These are phyloP conservation scores for Pinctada fucata DNA, from an alignment of 2,888 invertebrate species.

Conservation along the genomic window DNA sequence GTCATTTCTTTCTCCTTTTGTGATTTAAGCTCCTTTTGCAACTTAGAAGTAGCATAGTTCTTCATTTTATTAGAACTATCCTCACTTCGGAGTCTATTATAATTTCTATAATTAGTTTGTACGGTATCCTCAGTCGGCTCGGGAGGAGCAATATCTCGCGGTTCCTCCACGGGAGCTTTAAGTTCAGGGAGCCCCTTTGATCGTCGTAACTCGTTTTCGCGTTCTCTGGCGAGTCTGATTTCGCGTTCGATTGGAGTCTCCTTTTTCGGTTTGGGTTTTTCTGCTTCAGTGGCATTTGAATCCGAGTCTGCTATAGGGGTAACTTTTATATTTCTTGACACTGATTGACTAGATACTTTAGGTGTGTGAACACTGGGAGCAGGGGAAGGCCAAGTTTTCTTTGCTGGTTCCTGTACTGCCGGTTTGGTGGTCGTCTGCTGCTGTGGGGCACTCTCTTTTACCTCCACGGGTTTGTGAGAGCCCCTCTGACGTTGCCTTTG, in stretches of 20 bases:
- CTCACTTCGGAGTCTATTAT: conserved; percentile 15
- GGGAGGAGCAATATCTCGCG: conserved; percentile 30
- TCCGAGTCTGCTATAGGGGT: conserved; percentile 14
- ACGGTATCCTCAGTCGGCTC: conserved; percentile 27
- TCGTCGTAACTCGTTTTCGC: conserved; percentile 78
- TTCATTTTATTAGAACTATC: conserved; percentile 58
- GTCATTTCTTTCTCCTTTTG: conserved; percentile 90
- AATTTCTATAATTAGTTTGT: conserved; percentile 2
- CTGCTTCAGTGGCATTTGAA: conserved; percentile 14
- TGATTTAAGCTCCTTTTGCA: conserved; percentile 93
- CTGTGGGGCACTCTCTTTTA: neutral
- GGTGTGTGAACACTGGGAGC: conserved; percentile 35
- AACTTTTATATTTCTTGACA: conserved; percentile 31
- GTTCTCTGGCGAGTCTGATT: conserved; percentile 78
- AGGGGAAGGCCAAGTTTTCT: conserved; percentile 17
- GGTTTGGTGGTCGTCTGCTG: conserved; percentile 22
- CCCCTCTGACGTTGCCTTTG: conserved; percentile 51
- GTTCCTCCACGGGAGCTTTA: conserved; percentile 39
- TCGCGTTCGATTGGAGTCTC: conserved; percentile 80
- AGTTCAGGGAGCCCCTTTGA: conserved; percentile 70
- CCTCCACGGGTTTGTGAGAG: conserved; percentile 21
- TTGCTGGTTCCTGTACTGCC: conserved; percentile 22
- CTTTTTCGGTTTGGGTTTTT: conserved; percentile 32
- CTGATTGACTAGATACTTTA: conserved; percentile 30
- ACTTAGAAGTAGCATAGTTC: conserved; percentile 81